Evolutionary conservation across 2,113 vertebrate genomes (phyloP).

Genomic region (Pterocles gutturalis): DNA sequence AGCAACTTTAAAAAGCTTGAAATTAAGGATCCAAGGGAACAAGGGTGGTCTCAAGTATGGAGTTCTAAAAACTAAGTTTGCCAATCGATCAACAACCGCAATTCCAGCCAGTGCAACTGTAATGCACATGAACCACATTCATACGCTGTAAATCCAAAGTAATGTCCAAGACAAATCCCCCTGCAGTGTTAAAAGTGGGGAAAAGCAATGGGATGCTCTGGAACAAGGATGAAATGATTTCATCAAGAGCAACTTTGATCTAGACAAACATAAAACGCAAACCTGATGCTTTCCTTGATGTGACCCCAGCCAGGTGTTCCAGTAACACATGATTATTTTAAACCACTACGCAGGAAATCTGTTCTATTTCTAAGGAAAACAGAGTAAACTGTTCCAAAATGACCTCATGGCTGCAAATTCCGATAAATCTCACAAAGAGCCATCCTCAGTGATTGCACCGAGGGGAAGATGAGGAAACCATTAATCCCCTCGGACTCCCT

Average conservation of each 20-base stretch:
- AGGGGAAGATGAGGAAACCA: background rate
- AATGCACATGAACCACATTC: background rate
- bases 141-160: rapidly evolving
- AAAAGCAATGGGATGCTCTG: background rate
- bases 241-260: background rate
- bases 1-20: background rate
- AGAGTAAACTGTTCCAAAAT: background rate
- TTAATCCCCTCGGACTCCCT: background rate
- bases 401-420: background rate
- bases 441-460: background rate
- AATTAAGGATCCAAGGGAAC: background rate
- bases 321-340: background rate
- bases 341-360: constrained; percentile 3
- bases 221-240: background rate
- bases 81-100: background rate
- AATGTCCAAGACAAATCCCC: background rate
- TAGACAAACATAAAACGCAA: background rate
- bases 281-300: background rate
- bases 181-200: rapidly evolving
- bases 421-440: background rate
- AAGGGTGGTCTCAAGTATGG: rapidly evolving
- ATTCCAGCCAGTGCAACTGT: background rate
- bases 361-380: background rate
- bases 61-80: background rate
- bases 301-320: background rate